A percentile compares a stretch with the other conserved stretches of the same genome.
These are phyloP conservation scores for Xenus cinereus DNA, from an alignment of 2,113 vertebrate species.

Conservation along the genomic window DNA sequence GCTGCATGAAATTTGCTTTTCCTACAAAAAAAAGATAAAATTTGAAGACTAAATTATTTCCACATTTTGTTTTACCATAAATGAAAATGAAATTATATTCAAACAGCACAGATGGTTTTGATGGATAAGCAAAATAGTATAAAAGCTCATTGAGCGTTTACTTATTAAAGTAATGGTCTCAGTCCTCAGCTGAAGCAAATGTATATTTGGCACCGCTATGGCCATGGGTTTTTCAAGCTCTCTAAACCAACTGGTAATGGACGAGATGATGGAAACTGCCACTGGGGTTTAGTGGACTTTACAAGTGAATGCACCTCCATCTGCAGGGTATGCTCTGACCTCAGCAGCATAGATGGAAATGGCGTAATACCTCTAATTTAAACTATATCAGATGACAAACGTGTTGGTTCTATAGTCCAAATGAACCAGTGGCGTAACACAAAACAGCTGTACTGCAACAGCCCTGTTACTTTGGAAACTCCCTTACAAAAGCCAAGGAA, in stretches of 20 bases:
- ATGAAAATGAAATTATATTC: constrained; percentile 1
- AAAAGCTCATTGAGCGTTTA: background rate
- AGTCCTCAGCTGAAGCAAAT: background rate
- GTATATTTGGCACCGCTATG: background rate
- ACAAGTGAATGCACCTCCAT: background rate
- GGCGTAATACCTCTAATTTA: background rate
- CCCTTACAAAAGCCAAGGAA: background rate
- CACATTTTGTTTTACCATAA: background rate
- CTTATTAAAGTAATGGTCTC: background rate
- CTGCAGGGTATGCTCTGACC: background rate
- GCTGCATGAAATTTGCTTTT: background rate
- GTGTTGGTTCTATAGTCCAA: background rate
- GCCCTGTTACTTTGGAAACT: background rate
- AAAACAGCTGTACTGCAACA: background rate
- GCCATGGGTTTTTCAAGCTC: background rate
- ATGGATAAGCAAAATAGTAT: background rate
- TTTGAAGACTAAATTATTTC: background rate
- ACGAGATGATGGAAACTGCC: background rate
- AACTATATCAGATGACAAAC: background rate
- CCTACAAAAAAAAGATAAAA: background rate
- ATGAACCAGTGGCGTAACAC: background rate
- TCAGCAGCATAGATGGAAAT: background rate
- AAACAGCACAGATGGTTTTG: background rate
- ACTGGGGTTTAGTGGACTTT: background rate
- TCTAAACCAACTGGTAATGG: background rate